Conservation (phyloP, 2,888 invertebrate species). For the Oligia latruncula region DNA sequence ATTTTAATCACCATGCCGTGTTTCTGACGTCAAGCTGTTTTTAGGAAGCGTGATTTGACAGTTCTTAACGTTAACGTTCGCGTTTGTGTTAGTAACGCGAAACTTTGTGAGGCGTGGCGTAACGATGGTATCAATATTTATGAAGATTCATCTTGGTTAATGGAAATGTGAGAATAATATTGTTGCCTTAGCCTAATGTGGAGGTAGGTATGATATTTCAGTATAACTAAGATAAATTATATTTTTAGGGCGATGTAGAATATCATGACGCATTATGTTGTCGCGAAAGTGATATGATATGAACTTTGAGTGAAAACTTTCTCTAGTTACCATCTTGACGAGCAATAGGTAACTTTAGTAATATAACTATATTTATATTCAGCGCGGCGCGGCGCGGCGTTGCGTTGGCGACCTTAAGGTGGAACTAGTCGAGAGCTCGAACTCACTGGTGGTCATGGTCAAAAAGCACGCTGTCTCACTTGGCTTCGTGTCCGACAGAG, state of each 20-base stretch:
- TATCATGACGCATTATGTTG: not conserved
- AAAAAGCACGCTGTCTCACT: too few species aligned
- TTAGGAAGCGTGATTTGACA: slow-evolving; percentile 63
- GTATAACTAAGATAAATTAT: slow-evolving; percentile 30
- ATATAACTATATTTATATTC: not conserved
- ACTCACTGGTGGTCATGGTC: too few species aligned
- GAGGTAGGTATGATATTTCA: slow-evolving; percentile 14
- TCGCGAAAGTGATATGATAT: not conserved
- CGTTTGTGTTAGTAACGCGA: slow-evolving; percentile 46
- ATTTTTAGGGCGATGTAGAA: not conserved
- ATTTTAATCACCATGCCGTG: slow-evolving; percentile 73
- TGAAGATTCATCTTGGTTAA: slow-evolving; percentile 49
- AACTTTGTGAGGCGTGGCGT: slow-evolving; percentile 13
- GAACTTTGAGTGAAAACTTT: not conserved
- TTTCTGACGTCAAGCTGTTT: slow-evolving; percentile 69
- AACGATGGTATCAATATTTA: slow-evolving; percentile 50
- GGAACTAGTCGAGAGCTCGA: too few species aligned
- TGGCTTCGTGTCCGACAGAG: too few species aligned
- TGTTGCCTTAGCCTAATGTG: slow-evolving; percentile 21
- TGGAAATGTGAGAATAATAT: slow-evolving; percentile 34
- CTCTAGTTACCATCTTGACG: not conserved
- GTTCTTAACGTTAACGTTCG: slow-evolving; percentile 22
- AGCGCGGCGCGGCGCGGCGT: not conserved
- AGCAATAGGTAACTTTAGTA: not conserved
- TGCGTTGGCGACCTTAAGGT: not conserved